Evolutionary conservation across 2,113 vertebrate genomes (phyloP), one percentile per base, ranked within the genome.

Genomic region (Excalfactoria chinensis): DNA sequence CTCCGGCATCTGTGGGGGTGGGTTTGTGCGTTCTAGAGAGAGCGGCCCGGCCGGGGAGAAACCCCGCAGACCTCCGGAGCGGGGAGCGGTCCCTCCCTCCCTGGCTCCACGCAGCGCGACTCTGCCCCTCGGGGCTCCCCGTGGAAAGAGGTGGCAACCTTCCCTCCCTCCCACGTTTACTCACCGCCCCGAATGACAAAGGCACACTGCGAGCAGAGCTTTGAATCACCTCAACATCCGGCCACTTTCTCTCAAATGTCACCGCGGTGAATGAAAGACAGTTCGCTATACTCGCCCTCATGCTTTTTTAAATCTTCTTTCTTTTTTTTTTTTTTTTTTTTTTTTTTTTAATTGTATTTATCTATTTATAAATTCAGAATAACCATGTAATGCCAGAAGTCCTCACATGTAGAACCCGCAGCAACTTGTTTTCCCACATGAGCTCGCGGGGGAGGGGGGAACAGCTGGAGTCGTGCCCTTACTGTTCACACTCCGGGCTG

Each of bases 101-200:
- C 51, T 9, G 58, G 44, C 78, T 82, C 30, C 21, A 56, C 74
- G 30, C 40, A 25, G 73, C 53, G 23, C 34, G 41, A 32, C 34
- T 72, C 75, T 70, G 68, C n/a, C 35, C 21, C 78, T 66, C 51
- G 19, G 37, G 14, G 9, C 78, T 82, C 80, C 64, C 69, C 23
- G 16, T 9, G 20, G 76, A 68, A 94, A 83, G 92, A 89, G 85
- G 75, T 82, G 93, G 79, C 83, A 93, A 81, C 86, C 93, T 84
- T 58, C 81, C 68, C 70, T 92, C 32, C 82, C 69, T 69, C 73
- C 37, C 63, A 46, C 81, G 17, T 35, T 60, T 76, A 49, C 62
- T 86, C 83, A 40, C 80, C 28, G 17, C 78, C 91, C 77, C 71
- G 28, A 44, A 72, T 22, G 93, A 73, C 88, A 94, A 73, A 74